These are phyloP conservation scores for Philhelius pedissequus DNA, from an alignment of 2,888 invertebrate genomes.

Conservation along the genomic window DNA sequence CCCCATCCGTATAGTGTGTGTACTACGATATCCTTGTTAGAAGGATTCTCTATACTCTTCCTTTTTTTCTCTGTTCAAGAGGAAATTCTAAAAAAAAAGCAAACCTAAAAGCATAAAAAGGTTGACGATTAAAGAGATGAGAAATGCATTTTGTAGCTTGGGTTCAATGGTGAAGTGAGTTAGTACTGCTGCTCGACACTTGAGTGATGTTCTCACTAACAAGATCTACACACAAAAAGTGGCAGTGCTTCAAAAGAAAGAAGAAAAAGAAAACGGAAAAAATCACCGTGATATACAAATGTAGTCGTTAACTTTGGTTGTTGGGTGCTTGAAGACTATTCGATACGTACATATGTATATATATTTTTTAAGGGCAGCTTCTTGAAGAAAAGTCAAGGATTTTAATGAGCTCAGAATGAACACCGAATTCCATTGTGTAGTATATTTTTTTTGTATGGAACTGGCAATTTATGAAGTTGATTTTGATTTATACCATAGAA, in stretches of 20 bases:
- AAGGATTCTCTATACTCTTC: not conserved
- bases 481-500: no score
- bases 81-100: conserved; percentile 1
- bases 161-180: conserved; percentile 61
- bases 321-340: not conserved
- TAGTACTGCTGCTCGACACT: conserved; percentile 41
- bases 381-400: not conserved
- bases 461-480: no score
- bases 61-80: conserved; percentile 31
- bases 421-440: no score
- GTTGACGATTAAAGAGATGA: conserved; percentile 66
- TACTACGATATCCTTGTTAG: conserved; percentile 50
- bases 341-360: no score
- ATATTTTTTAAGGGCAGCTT: not conserved
- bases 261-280: not conserved
- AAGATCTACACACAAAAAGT: conserved; percentile 53
- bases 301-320: conserved; percentile 17
- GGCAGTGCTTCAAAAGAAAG: not conserved
- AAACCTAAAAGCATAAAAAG: conserved; percentile 41
- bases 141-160: conserved; percentile 63
- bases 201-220: conserved; percentile 66
- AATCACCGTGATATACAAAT: conserved; percentile 28
- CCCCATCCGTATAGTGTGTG: not conserved
- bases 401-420: conserved; percentile 26
- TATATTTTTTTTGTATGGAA: no score